A percentile compares a stretch with the other conserved stretches of the same genome.
Conservation (phyloP, 2,797 vertebrate genomes). For the Pangasius larnaudii region DNA sequence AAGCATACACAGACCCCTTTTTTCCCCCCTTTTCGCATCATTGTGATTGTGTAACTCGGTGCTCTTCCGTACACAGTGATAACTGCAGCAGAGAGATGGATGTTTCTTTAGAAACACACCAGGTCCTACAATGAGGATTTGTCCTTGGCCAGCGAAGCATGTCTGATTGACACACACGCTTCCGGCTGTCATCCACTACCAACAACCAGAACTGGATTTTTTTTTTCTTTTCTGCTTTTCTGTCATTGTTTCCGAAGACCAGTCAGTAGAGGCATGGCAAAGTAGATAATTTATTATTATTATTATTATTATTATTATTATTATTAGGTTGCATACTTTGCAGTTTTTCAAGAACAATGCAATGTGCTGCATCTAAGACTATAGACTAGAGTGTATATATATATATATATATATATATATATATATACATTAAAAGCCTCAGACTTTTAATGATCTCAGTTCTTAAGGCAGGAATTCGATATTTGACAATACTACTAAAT, state of each 20-base stretch:
- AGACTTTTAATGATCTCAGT: neutral
- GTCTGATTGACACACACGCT: conserved; percentile 74
- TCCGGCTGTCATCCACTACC: conserved; percentile 66
- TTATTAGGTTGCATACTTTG: neutral
- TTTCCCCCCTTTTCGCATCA: neutral
- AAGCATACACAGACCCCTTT: neutral
- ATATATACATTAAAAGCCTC: neutral
- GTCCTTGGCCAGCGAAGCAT: conserved; percentile 75
- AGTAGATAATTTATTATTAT: neutral
- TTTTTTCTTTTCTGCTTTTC: conserved; percentile 22
- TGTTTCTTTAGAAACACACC: conserved; percentile 81
- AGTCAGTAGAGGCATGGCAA: too few relatives aligned
- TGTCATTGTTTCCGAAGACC: conserved; percentile 47
- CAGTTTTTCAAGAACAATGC: neutral
- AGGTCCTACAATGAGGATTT: conserved; percentile 75
- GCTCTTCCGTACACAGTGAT: conserved; percentile 66
- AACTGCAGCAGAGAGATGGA: conserved; percentile 84
- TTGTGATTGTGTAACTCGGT: conserved; percentile 6
- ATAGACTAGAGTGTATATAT: neutral
- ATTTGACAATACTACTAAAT: neutral
- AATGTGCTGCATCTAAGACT: neutral
- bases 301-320: neutral
- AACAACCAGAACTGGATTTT: conserved; percentile 50
- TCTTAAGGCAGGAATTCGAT: neutral
- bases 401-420: conserved; percentile 1